phyloP scores from a whole-genome alignment of 2,113 vertebrate species.

The Pterocles orientalis region DNA sequence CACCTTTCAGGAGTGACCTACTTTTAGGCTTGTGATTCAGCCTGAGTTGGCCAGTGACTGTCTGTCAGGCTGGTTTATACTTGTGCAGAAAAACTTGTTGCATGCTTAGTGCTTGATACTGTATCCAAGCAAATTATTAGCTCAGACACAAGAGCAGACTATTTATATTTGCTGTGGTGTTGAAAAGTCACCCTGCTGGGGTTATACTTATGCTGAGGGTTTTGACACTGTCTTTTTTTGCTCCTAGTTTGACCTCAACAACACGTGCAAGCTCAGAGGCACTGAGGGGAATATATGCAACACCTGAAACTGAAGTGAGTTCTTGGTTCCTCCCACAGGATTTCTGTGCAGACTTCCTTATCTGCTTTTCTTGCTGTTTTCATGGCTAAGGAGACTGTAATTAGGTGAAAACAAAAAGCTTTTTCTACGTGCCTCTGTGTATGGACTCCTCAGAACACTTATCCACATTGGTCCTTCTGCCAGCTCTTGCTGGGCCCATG shows the following conservation, averaged over 20 bases:
- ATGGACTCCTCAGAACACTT: background rate
- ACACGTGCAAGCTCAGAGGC: constrained; percentile 93
- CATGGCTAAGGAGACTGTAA: background rate
- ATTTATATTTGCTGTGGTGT: background rate
- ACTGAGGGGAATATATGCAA: constrained; percentile 83
- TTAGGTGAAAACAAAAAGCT: background rate
- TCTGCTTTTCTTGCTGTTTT: background rate
- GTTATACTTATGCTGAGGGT: background rate
- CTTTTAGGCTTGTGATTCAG: background rate
- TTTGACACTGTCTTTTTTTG: constrained; percentile 1
- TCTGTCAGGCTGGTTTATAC: background rate
- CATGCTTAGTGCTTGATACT: background rate
- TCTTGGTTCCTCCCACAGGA: background rate
- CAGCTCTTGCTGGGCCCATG: background rate
- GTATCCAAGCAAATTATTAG: background rate
- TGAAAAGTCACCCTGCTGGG: background rate
- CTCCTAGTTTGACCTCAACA: constrained; percentile 89
- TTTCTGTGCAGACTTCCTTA: background rate
- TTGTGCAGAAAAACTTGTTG: background rate
- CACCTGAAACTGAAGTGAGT: constrained; percentile 89
- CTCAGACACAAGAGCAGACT: background rate
- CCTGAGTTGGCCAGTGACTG: background rate
- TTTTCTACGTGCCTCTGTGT: background rate
- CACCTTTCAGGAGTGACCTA: background rate
- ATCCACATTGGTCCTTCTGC: background rate